Evolutionary conservation across 2,113 vertebrate genomes (phyloP).

Genomic region (Menidia beryllina): DNA sequence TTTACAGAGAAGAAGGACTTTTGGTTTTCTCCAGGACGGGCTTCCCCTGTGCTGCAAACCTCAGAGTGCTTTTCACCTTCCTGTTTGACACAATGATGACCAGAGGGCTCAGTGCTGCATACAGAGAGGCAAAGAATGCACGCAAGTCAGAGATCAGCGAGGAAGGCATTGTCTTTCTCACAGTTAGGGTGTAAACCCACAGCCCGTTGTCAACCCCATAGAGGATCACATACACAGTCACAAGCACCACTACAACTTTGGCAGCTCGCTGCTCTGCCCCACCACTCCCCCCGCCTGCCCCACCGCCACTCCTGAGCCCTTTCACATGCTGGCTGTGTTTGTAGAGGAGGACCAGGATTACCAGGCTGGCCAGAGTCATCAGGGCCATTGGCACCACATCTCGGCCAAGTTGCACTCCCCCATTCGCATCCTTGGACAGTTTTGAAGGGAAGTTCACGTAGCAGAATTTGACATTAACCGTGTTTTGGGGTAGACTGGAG

Average conservation of each 20-base stretch:
- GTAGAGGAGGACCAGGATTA: slow-evolving; percentile 80
- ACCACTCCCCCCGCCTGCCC: background rate
- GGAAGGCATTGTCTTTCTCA: slow-evolving; percentile 71
- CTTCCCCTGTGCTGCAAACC: slow-evolving; percentile 53
- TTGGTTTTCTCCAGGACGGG: slow-evolving; percentile 34
- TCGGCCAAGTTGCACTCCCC: slow-evolving; percentile 72
- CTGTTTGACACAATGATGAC: slow-evolving; percentile 80
- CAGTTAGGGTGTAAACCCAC: slow-evolving; percentile 82
- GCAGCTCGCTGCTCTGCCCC: slow-evolving; percentile 72
- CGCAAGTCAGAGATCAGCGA: slow-evolving; percentile 79
- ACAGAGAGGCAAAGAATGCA: slow-evolving; percentile 81
- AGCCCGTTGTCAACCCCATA: slow-evolving; percentile 81
- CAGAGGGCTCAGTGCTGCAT: slow-evolving; percentile 78
- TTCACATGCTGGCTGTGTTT: slow-evolving; percentile 75
- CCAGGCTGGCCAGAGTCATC: slow-evolving; percentile 76
- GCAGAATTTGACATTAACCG: slow-evolving; percentile 79
- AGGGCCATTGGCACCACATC: slow-evolving; percentile 81
- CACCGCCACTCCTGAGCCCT: slow-evolving; percentile 52
- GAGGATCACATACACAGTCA: slow-evolving; percentile 77
- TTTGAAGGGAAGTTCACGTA: slow-evolving; percentile 73
- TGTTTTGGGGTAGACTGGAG: slow-evolving; percentile 42
- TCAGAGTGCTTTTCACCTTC: slow-evolving; percentile 75
- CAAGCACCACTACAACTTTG: slow-evolving; percentile 75
- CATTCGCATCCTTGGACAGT: slow-evolving; percentile 63
- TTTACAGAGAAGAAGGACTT: slow-evolving; percentile 36